Conservation (phyloP, 2,888 invertebrate genomes). For the Rhodophaea formosa region DNA sequence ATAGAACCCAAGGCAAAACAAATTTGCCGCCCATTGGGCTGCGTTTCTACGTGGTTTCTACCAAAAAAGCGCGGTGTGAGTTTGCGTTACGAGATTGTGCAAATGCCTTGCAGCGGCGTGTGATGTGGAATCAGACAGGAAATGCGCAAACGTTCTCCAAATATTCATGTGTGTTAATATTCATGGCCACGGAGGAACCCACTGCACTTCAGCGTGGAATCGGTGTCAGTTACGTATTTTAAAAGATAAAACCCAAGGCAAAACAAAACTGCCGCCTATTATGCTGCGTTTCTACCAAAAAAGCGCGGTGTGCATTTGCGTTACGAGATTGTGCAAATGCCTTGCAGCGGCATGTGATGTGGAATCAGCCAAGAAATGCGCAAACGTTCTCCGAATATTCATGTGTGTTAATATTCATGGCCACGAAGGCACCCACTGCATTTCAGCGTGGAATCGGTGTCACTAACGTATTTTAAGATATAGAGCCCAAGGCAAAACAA, state of each 20-base stretch:
- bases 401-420: conserved; percentile 75
- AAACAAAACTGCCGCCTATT: too few species aligned
- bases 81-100: too few species aligned
- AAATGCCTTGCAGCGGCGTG: conserved; percentile 9
- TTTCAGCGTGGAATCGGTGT: conserved; percentile 43
- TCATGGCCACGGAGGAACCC: conserved; percentile 62
- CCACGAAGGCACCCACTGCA: conserved; percentile 56
- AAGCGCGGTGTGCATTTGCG: too few species aligned
- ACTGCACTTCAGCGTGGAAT: conserved; percentile 51
- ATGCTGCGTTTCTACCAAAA: too few species aligned
- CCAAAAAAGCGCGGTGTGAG: too few species aligned
- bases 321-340: too few species aligned
- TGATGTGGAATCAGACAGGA: conserved; percentile 46
- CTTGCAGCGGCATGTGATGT: conserved; percentile 4
- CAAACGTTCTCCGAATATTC: conserved; percentile 71
- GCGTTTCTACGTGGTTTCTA: too few species aligned
- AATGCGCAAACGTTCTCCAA: conserved; percentile 68
- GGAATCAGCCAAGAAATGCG: conserved; percentile 60
- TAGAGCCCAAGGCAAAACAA: too few species aligned
- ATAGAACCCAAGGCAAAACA: too few species aligned
- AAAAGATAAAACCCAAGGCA: too few species aligned
- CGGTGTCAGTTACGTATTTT: conserved; percentile 14
- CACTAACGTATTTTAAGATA: too few species aligned
- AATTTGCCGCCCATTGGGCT: too few species aligned
- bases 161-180: conserved; percentile 76